A percentile compares a stretch with the other conserved stretches of the same genome.
Conservation (phyloP, 2,797 vertebrate genomes). For the Anniella stebbinsi region DNA sequence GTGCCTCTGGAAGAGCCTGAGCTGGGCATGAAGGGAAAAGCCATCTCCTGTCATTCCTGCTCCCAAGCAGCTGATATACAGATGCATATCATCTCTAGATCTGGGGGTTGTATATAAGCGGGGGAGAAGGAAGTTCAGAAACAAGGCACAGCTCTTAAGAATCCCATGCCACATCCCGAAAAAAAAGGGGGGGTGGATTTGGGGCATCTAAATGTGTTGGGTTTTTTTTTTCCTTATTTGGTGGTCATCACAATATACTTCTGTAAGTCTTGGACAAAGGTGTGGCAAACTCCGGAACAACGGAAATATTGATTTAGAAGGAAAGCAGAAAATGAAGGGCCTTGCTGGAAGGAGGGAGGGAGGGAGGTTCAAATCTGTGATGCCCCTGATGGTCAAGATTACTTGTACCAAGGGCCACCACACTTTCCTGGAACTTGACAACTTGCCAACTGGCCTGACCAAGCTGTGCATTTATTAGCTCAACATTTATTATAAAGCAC, state of each 20-base stretch:
- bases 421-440: no score
- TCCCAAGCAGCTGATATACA: neutral
- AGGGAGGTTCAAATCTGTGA: neutral
- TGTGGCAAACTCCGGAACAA: no score
- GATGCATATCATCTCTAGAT: neutral
- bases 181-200: neutral
- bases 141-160: neutral
- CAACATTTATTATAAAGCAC: neutral
- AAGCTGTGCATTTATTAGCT: neutral
- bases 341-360: neutral
- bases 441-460: neutral
- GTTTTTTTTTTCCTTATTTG: neutral
- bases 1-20: neutral
- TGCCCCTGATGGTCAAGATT: no score
- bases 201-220: neutral
- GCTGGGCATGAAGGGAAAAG: neutral
- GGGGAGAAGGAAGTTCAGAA: no score
- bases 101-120: no score
- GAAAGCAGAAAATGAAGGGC: neutral
- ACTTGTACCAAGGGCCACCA: neutral
- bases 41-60: neutral
- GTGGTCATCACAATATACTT: neutral
- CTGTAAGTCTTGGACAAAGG: no score
- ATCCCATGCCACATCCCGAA: neutral
- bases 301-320: neutral